phyloP scores from a whole-genome alignment of 2,888 invertebrate species.

The Idaea dimidiata region DNA sequence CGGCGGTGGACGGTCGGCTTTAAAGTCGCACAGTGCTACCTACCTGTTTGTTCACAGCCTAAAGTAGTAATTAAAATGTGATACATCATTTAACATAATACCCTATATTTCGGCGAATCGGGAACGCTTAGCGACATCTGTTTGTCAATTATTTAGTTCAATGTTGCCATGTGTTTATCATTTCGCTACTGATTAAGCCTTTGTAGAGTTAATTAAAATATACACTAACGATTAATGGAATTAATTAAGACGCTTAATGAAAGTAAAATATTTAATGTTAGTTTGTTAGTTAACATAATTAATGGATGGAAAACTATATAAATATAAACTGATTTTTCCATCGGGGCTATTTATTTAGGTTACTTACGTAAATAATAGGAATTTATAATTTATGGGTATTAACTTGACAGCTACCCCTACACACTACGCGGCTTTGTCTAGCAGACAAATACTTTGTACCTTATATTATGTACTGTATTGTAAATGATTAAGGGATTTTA shows the following conservation, averaged over 20 bases:
- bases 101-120: constrained; percentile 2
- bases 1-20: background rate
- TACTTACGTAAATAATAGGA: no score
- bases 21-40: background rate
- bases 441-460: no score
- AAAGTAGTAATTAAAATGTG: background rate
- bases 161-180: background rate
- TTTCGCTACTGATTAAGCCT: background rate
- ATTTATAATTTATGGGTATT: no score
- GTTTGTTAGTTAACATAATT: background rate
- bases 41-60: background rate
- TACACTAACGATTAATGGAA: background rate
- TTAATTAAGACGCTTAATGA: background rate
- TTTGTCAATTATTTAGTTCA: constrained; percentile 2
- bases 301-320: background rate
- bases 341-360: no score
- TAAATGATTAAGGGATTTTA: no score
- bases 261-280: background rate
- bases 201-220: background rate
- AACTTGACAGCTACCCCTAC: no score
- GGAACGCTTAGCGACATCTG: background rate
- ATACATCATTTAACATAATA: constrained; percentile 2
- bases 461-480: no score
- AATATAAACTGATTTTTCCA: no score
- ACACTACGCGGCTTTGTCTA: no score